These are phyloP conservation scores for Drosophila burlai DNA, from an alignment of 1,140 invertebrate genomes.

Conservation along the genomic window DNA sequence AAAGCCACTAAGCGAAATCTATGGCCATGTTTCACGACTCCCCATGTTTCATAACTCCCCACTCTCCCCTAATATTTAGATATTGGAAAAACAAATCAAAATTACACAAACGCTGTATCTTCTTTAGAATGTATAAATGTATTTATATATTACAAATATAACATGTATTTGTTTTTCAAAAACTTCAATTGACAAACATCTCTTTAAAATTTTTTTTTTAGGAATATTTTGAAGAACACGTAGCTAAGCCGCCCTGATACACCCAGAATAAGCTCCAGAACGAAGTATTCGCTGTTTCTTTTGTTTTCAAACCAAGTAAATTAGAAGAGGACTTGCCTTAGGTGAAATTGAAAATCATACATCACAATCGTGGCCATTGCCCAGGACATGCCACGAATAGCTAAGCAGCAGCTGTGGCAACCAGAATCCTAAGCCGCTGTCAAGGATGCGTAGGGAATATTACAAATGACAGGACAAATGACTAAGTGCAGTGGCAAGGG, in stretches of 20 bases:
- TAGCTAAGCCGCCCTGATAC: conserved; percentile 12
- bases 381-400: conserved; percentile 68
- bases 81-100: too few relatives aligned
- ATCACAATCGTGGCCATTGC: conserved; percentile 68
- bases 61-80: too few relatives aligned
- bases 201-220: not conserved
- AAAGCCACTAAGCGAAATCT: too few relatives aligned
- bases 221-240: not conserved
- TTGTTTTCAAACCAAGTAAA: conserved; percentile 18
- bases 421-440: conserved; percentile 64
- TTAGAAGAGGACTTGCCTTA: conserved; percentile 38
- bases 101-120: too few relatives aligned
- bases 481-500: conserved; percentile 41
- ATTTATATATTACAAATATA: not conserved
- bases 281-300: not conserved
- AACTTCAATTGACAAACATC: not conserved
- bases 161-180: not conserved
- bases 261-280: conserved; percentile 5
- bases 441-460: conserved; percentile 69
- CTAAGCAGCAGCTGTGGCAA: conserved; percentile 55
- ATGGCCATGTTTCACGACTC: too few relatives aligned
- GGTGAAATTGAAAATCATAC: conserved; percentile 76
- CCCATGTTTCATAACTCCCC: too few relatives aligned
- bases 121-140: too few relatives aligned
- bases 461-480: conserved; percentile 78